Evolutionary conservation across 2,113 vertebrate species (phyloP).

Genomic region (Vulpes vulpes): DNA sequence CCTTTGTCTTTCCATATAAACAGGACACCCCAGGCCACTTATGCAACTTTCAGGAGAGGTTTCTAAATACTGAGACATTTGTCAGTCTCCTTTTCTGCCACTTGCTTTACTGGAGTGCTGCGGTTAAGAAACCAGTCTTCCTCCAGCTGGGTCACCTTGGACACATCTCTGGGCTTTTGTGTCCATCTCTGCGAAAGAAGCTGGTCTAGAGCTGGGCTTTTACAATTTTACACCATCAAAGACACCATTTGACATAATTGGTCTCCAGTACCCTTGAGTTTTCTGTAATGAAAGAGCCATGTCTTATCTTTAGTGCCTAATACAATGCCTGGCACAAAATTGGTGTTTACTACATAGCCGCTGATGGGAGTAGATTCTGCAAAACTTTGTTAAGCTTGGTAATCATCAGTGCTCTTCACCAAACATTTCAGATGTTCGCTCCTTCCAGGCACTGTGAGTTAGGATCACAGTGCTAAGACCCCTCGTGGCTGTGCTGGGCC

Average conservation of each 20-base stretch:
- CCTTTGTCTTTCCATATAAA: constrained; percentile 74
- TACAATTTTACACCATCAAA: neutral
- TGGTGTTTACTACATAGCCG: neutral
- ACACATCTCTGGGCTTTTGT: neutral
- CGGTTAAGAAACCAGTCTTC: neutral
- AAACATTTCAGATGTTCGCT: neutral
- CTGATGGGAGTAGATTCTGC: neutral
- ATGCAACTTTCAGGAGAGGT: constrained; percentile 48
- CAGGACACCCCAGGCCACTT: constrained; percentile 41
- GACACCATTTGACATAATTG: neutral
- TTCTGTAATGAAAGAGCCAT: neutral
- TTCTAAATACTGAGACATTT: constrained; percentile 47
- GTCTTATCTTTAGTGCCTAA: neutral
- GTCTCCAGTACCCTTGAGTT: neutral
- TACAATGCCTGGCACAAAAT: neutral
- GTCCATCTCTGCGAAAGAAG: neutral
- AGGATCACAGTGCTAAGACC: neutral
- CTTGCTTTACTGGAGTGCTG: neutral
- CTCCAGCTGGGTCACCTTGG: neutral
- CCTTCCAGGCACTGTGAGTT: neutral
- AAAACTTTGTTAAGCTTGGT: neutral
- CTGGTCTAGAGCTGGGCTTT: neutral
- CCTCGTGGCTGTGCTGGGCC: no score
- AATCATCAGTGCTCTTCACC: neutral
- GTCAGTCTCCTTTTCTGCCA: neutral